These are phyloP conservation scores for Xenus cinereus DNA, from an alignment of 2,113 vertebrate genomes.

Conservation along the genomic window DNA sequence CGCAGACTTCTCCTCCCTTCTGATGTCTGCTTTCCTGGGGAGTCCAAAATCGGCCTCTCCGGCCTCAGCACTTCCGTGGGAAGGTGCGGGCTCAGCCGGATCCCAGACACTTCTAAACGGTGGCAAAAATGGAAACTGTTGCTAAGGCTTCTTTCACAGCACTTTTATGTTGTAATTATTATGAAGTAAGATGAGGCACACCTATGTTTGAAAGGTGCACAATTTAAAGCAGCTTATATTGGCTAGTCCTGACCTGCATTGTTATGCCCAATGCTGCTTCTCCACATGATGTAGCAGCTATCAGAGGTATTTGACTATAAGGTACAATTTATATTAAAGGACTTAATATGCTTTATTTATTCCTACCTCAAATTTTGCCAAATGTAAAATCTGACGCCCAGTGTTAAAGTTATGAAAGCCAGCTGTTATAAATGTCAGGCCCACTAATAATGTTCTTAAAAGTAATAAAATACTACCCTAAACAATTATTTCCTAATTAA, in stretches of 20 bases:
- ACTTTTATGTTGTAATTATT: neutral
- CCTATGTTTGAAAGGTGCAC: neutral
- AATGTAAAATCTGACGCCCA: neutral
- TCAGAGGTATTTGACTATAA: neutral
- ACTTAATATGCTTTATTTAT: neutral
- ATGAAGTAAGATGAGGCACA: neutral
- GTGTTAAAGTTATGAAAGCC: neutral
- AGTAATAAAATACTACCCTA: neutral
- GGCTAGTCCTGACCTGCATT: neutral
- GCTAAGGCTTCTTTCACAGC: neutral
- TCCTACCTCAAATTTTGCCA: neutral
- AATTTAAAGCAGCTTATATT: neutral
- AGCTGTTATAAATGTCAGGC: neutral
- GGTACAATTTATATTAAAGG: neutral
- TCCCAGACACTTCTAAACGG: neutral
- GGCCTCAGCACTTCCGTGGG: neutral
- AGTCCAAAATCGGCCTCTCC: neutral
- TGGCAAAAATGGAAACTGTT: neutral
- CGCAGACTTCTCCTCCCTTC: neutral
- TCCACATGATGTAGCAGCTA: neutral
- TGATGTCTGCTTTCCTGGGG: neutral
- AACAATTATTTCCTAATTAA: neutral
- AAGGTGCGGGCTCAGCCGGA: accelerated
- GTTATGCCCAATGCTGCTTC: neutral
- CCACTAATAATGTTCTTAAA: neutral